Evolutionary conservation across 2,888 invertebrate genomes (phyloP).

Genomic region (Druceiella hillmani): DNA sequence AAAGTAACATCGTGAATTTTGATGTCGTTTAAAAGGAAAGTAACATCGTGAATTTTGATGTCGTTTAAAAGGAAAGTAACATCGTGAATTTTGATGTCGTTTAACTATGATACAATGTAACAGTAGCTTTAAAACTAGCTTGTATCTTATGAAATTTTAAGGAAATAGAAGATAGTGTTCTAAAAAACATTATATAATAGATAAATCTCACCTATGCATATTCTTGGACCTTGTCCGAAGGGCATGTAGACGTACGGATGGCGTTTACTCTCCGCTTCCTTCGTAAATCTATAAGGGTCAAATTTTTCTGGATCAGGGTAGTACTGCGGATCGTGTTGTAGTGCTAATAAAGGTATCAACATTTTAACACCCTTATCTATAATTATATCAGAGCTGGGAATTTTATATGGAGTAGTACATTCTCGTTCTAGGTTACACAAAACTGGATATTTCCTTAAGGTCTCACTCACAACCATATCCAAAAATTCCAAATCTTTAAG

Average conservation of each 20-base stretch:
- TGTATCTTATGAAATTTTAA: too few species aligned
- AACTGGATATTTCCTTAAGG: constrained; percentile 41
- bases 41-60: too few species aligned
- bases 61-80: too few species aligned
- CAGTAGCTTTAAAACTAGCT: too few species aligned
- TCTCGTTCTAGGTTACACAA: constrained; percentile 34
- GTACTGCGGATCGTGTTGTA: constrained; percentile 38
- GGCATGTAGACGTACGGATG: constrained; percentile 36
- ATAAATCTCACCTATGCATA: constrained; percentile 42
- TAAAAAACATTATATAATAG: too few species aligned
- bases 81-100: too few species aligned
- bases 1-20: too few species aligned
- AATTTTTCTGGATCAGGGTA: constrained; percentile 41
- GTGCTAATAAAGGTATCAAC: constrained; percentile 31
- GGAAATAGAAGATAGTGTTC: too few species aligned
- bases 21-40: too few species aligned
- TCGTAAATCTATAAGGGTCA: constrained; percentile 41
- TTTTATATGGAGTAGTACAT: constrained; percentile 30
- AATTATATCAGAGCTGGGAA: constrained; percentile 33
- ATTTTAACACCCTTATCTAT: constrained; percentile 33
- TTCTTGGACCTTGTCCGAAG: constrained; percentile 39
- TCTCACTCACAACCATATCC: constrained; percentile 31
- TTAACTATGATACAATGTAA: too few species aligned
- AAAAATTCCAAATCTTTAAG: constrained; percentile 29
- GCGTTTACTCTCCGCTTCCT: constrained; percentile 29